These are phyloP conservation scores for Octonoba sinensis DNA, from an alignment of 2,888 invertebrate genomes.

Conservation along the genomic window DNA sequence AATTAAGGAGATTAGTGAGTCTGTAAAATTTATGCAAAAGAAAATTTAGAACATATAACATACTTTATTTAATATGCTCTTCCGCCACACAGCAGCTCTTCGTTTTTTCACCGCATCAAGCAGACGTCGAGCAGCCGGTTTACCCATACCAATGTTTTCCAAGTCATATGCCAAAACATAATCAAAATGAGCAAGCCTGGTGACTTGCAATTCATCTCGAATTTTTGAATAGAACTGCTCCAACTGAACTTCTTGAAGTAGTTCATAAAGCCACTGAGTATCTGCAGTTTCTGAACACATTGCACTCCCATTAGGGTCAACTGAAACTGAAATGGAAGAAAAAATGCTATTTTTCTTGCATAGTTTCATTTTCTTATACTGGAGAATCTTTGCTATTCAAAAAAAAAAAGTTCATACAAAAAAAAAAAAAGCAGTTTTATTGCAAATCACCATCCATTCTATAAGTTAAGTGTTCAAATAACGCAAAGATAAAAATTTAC, in stretches of 20 bases:
- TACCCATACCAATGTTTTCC: constrained; percentile 93
- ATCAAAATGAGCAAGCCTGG: constrained; percentile 94
- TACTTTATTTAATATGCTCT: constrained; percentile 64
- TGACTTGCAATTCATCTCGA: constrained; percentile 90
- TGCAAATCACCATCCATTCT: too few relatives aligned
- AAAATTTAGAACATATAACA: neutral
- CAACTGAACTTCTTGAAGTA: constrained; percentile 89
- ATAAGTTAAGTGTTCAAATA: too few relatives aligned
- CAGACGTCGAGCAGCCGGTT: constrained; percentile 90
- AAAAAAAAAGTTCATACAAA: too few relatives aligned
- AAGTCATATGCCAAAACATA: constrained; percentile 96
- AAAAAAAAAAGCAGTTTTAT: too few relatives aligned
- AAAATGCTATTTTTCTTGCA: too few relatives aligned
- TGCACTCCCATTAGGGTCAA: neutral
- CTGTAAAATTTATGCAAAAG: too few relatives aligned
- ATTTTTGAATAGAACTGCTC: constrained; percentile 91
- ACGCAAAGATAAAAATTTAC: too few relatives aligned
- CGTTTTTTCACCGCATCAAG: constrained; percentile 93
- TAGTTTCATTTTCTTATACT: too few relatives aligned
- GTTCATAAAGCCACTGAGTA: constrained; percentile 84
- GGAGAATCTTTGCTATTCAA: too few relatives aligned
- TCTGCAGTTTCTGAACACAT: constrained; percentile 60
- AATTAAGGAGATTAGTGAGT: too few relatives aligned
- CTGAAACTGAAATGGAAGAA: neutral
- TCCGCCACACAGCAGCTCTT: constrained; percentile 69